A percentile compares a stretch with the other conserved stretches of the same genome.
These are phyloP conservation scores for Drosophila tropicalis DNA, from an alignment of 1,140 invertebrate species.

Conservation along the genomic window DNA sequence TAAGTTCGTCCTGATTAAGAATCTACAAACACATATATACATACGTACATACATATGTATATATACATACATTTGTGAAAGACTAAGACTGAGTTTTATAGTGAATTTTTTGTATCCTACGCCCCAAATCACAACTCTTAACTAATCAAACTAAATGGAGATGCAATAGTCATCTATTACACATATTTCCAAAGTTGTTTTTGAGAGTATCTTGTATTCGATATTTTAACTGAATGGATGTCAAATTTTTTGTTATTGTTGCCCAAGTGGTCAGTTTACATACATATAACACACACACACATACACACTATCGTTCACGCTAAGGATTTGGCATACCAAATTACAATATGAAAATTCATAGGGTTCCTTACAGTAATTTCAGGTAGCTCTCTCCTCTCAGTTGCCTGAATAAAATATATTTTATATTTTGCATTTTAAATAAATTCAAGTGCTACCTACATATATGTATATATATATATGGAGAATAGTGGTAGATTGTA, in stretches of 20 bases:
- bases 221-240: background rate
- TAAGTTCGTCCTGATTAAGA: constrained; percentile 76
- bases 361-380: constrained; percentile 28
- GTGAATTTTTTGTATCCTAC: too few species aligned
- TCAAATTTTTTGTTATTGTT: background rate
- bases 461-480: constrained; percentile 28
- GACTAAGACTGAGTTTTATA: too few species aligned
- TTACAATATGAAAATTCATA: constrained; percentile 63
- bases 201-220: background rate
- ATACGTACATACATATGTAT: constrained; percentile 10
- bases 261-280: constrained; percentile 38
- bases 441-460: constrained; percentile 49
- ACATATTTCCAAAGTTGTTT: too few species aligned
- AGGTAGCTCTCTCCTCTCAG: constrained; percentile 4
- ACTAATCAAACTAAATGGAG: too few species aligned
- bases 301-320: constrained; percentile 18
- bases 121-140: background rate
- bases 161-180: too few species aligned
- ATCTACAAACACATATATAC: constrained; percentile 55
- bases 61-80: too few species aligned
- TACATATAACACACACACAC: constrained; percentile 1
- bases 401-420: constrained; percentile 37
- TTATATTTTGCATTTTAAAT: constrained; percentile 56
- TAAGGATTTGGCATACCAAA: constrained; percentile 16
- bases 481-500: constrained; percentile 31